These are phyloP conservation scores for Parochlus steinenii DNA, from an alignment of 2,888 invertebrate genomes.

Conservation along the genomic window DNA sequence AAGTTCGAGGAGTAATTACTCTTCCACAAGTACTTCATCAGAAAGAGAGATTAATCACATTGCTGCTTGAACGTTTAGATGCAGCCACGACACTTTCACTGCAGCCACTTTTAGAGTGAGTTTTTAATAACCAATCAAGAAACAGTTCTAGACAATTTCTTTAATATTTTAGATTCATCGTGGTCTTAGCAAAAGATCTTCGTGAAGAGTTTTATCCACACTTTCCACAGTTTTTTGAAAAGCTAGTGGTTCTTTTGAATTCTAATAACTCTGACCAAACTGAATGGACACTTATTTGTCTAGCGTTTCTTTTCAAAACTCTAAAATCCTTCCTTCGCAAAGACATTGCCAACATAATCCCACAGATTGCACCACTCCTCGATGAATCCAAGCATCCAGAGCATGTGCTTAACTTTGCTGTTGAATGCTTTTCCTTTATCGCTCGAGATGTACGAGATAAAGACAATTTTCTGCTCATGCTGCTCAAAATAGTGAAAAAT, in stretches of 20 bases:
- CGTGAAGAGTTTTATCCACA: slow-evolving; percentile 78
- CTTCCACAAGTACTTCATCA: slow-evolving; percentile 69
- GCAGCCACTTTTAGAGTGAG: slow-evolving; percentile 75
- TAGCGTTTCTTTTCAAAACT: slow-evolving; percentile 83
- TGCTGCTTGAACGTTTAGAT: slow-evolving; percentile 55
- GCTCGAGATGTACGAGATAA: slow-evolving; percentile 75
- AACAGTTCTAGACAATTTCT: slow-evolving; percentile 12
- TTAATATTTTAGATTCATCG: slow-evolving; percentile 46
- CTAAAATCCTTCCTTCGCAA: slow-evolving; percentile 68
- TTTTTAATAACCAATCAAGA: slow-evolving; percentile 18
- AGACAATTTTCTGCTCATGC: slow-evolving; percentile 48
- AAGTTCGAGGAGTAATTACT: slow-evolving; percentile 58
- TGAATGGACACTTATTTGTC: slow-evolving; percentile 69
- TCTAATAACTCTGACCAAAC: slow-evolving; percentile 69
- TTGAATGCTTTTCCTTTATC: slow-evolving; percentile 91
- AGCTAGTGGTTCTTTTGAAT: slow-evolving; percentile 51
- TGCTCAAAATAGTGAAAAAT: slow-evolving; percentile 47
- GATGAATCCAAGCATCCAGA: slow-evolving; percentile 54
- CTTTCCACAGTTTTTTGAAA: slow-evolving; percentile 57
- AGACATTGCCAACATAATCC: slow-evolving; percentile 56
- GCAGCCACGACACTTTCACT: slow-evolving; percentile 54
- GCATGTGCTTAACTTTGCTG: slow-evolving; percentile 84
- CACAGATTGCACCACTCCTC: slow-evolving; percentile 55
- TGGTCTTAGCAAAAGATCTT: slow-evolving; percentile 74
- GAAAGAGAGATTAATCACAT: slow-evolving; percentile 56